A percentile compares a stretch with the other conserved stretches of the same genome.
Evolutionary conservation across 92 coral and sea anemone species (phyloP).

Genomic region (Muricea muricata): DNA sequence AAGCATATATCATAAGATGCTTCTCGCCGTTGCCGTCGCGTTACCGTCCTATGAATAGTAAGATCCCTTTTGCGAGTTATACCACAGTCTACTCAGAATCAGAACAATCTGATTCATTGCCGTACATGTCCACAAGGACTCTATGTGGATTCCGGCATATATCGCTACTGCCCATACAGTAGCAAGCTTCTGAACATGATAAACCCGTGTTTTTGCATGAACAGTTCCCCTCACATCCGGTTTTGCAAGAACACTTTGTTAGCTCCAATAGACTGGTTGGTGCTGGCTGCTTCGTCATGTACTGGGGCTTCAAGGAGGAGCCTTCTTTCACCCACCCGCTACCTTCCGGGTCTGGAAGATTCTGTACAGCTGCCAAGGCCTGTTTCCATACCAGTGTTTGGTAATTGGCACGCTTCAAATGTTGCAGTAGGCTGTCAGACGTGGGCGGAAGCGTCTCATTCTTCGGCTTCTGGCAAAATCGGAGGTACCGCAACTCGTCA

Average conservation of each 20-base stretch:
- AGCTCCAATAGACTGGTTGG: conserved; percentile 67
- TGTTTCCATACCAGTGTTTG: conserved; percentile 55
- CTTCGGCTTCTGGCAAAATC: too few relatives aligned
- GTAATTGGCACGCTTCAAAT: conserved; percentile 33
- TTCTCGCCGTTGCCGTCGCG: too few relatives aligned
- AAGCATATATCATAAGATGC: too few relatives aligned
- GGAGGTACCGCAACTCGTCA: not conserved
- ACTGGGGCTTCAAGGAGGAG: conserved; percentile 38
- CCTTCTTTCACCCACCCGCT: conserved; percentile 66
- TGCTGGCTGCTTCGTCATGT: conserved; percentile 64
- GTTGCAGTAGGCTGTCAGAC: too few relatives aligned
- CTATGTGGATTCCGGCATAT: conserved; percentile 39
- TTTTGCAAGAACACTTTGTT: conserved; percentile 65
- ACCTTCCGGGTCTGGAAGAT: conserved; percentile 65
- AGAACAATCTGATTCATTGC: not conserved
- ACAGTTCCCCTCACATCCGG: conserved; percentile 53
- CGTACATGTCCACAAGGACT: not conserved
- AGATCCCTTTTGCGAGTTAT: too few relatives aligned
- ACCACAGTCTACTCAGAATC: not conserved
- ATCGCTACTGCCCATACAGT: conserved; percentile 57
- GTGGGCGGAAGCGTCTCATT: too few relatives aligned
- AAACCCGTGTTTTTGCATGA: conserved; percentile 51
- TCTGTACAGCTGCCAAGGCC: conserved; percentile 67
- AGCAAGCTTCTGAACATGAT: conserved; percentile 58
- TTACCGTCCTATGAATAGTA: too few relatives aligned